These are phyloP conservation scores for Drosophila leonis DNA, from an alignment of 2,888 invertebrate species.

Conservation along the genomic window DNA sequence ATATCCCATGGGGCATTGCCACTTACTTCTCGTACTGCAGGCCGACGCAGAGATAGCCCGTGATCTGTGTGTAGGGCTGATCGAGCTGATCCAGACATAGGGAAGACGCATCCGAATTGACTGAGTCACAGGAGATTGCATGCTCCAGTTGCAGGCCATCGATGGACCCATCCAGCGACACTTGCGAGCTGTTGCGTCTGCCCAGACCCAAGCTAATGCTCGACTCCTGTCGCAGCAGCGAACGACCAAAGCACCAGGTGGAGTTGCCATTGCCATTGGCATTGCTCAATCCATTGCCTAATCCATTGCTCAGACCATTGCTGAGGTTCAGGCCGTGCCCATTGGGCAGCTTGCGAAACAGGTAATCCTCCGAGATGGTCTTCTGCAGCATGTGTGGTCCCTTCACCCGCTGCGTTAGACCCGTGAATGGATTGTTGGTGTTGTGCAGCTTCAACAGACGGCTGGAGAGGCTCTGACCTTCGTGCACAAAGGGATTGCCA, in stretches of 20 bases:
- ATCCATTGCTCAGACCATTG: constrained; percentile 19
- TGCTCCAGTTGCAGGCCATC: constrained; percentile 85
- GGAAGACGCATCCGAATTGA: constrained; percentile 91
- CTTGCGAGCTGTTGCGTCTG: constrained; percentile 83
- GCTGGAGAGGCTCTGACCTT: constrained; percentile 69
- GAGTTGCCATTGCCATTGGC: constrained; percentile 58
- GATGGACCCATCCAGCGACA: constrained; percentile 82
- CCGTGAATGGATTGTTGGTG: constrained; percentile 79
- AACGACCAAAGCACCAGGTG: constrained; percentile 83
- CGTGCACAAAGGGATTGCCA: constrained; percentile 70
- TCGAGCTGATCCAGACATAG: constrained; percentile 90
- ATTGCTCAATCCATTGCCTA: constrained; percentile 27
- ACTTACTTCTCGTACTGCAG: constrained; percentile 91
- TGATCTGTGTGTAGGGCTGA: constrained; percentile 89
- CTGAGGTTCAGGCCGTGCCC: constrained; percentile 29
- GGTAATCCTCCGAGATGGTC: constrained; percentile 85
- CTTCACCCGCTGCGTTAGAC: constrained; percentile 81
- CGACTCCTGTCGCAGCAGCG: constrained; percentile 82
- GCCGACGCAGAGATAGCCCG: constrained; percentile 91
- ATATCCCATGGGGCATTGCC: too few relatives aligned
- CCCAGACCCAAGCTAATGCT: constrained; percentile 77
- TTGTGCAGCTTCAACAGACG: constrained; percentile 70
- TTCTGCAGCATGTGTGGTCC: constrained; percentile 84
- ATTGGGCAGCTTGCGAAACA: constrained; percentile 79
- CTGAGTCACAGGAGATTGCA: constrained; percentile 92